phyloP scores from a whole-genome alignment of 1,140 invertebrate genomes.

The Portunus trituberculatus region DNA sequence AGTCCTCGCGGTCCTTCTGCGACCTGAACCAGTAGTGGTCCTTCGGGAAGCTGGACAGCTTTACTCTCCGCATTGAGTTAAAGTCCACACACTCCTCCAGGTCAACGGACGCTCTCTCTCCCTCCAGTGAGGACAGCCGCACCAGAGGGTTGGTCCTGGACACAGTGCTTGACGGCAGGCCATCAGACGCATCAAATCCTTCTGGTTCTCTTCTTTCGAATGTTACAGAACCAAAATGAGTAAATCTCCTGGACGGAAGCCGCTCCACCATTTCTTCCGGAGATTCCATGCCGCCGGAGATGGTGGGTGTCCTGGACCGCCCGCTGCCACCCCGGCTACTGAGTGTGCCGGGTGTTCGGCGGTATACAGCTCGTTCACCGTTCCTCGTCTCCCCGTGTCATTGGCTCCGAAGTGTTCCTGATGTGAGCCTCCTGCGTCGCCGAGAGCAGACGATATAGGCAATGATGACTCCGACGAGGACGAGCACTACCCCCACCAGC shows the following conservation, averaged over 20 bases:
- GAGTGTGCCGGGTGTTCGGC: constrained; percentile 48
- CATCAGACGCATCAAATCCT: constrained; percentile 59
- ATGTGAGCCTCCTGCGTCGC: constrained; percentile 61
- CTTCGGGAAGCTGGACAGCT: constrained; percentile 57
- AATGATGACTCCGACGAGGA: constrained; percentile 53
- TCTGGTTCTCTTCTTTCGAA: constrained; percentile 63
- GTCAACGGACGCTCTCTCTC: background rate
- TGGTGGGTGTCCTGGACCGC: too few species aligned
- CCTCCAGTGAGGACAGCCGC: constrained; percentile 39
- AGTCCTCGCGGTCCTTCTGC: constrained; percentile 67
- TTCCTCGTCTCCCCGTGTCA: constrained; percentile 65
- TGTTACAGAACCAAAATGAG: constrained; percentile 52
- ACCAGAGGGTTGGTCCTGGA: constrained; percentile 62
- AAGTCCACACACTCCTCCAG: background rate
- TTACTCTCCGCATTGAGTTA: constrained; percentile 33
- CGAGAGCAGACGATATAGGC: constrained; percentile 63
- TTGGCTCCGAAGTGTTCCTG: constrained; percentile 51
- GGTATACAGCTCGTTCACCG: constrained; percentile 66
- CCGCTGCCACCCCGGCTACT: constrained; percentile 30
- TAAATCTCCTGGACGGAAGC: background rate
- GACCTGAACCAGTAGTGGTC: constrained; percentile 66
- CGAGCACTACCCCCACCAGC: constrained; percentile 60
- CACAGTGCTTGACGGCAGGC: constrained; percentile 59
- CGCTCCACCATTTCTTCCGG: constrained; percentile 30
- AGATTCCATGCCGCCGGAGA: background rate